Evolutionary conservation across 2,113 vertebrate genomes (phyloP).

Genomic region (Platysternon megacephalum): DNA sequence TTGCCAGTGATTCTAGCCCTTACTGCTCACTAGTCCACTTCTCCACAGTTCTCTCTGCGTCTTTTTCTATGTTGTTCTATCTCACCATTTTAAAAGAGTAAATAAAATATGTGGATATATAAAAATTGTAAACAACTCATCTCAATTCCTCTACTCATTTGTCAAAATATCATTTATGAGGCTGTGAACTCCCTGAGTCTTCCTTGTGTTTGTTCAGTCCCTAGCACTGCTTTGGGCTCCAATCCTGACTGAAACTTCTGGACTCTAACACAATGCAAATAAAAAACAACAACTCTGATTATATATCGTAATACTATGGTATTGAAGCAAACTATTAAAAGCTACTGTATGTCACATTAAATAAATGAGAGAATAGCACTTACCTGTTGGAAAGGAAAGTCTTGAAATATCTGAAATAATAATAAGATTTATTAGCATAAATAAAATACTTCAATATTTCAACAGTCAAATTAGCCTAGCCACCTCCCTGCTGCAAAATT

Average conservation of each 20-base stretch:
- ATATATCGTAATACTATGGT: background rate
- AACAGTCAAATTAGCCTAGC: background rate
- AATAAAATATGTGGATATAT: background rate
- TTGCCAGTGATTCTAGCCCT: background rate
- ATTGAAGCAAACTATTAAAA: background rate
- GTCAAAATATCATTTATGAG: slow-evolving; percentile 20
- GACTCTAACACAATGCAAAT: background rate
- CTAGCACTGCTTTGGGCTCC: background rate
- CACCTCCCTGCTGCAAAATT: background rate
- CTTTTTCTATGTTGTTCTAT: background rate
- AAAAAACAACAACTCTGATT: background rate
- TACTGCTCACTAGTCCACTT: background rate
- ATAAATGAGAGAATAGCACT: slow-evolving; percentile 55
- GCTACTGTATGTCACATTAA: slow-evolving; percentile 7
- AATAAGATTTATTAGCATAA: slow-evolving; percentile 51
- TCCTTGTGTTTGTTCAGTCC: slow-evolving; percentile 29
- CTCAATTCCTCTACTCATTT: background rate
- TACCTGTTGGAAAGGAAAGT: slow-evolving; percentile 88
- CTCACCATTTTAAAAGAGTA: background rate
- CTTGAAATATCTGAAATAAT: slow-evolving; percentile 89
- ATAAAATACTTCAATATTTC: background rate
- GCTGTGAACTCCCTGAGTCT: background rate
- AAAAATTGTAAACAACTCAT: background rate
- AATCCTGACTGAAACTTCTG: background rate
- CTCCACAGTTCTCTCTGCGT: background rate